Evolutionary conservation across 2,113 vertebrate genomes (phyloP).

Genomic region (Chloebia gouldiae): DNA sequence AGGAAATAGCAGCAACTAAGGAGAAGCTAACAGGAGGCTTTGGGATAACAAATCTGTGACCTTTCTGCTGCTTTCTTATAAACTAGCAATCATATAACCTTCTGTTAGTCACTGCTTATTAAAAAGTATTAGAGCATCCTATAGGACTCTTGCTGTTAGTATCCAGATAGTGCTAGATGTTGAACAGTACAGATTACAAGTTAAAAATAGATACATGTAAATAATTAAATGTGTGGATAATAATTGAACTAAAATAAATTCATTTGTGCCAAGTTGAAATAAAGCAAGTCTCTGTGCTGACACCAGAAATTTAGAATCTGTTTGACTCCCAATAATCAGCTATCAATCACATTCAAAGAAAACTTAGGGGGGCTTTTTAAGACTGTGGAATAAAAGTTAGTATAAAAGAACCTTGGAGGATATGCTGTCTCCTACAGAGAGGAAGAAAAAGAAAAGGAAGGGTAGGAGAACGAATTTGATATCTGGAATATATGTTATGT

Average conservation of each 20-base stretch:
- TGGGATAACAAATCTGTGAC: background rate
- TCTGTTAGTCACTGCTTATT: background rate
- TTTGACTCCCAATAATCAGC: background rate
- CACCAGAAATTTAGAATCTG: background rate
- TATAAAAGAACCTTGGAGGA: background rate
- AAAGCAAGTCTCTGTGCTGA: background rate
- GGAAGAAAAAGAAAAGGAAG: background rate
- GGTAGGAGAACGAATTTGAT: background rate
- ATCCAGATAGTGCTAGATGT: background rate
- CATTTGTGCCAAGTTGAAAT: background rate
- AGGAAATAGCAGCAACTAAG: background rate
- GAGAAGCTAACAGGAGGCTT: background rate
- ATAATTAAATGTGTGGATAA: background rate
- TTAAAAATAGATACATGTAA: background rate
- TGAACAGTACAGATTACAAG: background rate
- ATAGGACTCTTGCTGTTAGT: background rate
- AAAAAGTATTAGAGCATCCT: background rate
- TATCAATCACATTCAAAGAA: background rate
- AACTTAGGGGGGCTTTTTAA: background rate
- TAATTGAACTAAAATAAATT: background rate
- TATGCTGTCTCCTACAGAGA: background rate
- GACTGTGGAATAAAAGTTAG: background rate
- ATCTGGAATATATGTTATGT: background rate
- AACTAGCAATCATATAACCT: background rate
- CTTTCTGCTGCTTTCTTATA: background rate